phyloP scores from a whole-genome alignment of 2,888 invertebrate species.

The Pandemis heparana region DNA sequence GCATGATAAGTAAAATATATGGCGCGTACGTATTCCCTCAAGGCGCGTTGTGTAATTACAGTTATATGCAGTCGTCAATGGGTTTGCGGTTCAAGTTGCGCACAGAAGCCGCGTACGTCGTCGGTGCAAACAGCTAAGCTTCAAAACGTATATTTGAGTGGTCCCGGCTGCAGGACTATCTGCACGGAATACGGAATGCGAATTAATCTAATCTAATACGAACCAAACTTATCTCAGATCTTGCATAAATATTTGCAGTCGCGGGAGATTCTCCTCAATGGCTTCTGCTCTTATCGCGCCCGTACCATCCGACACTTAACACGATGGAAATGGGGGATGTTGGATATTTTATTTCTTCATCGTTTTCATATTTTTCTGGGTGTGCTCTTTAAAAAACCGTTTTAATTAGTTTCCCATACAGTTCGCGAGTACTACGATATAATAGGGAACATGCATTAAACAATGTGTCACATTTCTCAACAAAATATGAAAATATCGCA shows the following conservation, averaged over 20 bases:
- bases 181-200: conserved; percentile 13
- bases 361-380: neutral
- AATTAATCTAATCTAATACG: conserved; percentile 26
- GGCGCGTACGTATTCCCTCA: conserved; percentile 13
- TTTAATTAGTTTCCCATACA: neutral
- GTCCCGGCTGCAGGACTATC: conserved; percentile 5
- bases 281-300: conserved; percentile 19
- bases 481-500: no score
- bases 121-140: conserved; percentile 7
- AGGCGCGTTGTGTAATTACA: conserved; percentile 21
- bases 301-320: conserved; percentile 19
- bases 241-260: conserved; percentile 26
- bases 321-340: conserved; percentile 18
- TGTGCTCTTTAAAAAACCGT: neutral
- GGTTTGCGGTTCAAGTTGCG: conserved; percentile 24
- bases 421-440: neutral
- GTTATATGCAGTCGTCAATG: conserved; percentile 26
- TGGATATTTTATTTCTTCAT: conserved; percentile 20
- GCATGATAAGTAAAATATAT: conserved; percentile 24
- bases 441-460: no score
- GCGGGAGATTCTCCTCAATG: conserved; percentile 9
- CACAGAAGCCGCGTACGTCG: conserved; percentile 9
- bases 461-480: no score
- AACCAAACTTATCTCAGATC: conserved; percentile 23
- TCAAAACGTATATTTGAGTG: conserved; percentile 16